phyloP scores from a whole-genome alignment of 2,113 vertebrate genomes.

The human region DNA sequence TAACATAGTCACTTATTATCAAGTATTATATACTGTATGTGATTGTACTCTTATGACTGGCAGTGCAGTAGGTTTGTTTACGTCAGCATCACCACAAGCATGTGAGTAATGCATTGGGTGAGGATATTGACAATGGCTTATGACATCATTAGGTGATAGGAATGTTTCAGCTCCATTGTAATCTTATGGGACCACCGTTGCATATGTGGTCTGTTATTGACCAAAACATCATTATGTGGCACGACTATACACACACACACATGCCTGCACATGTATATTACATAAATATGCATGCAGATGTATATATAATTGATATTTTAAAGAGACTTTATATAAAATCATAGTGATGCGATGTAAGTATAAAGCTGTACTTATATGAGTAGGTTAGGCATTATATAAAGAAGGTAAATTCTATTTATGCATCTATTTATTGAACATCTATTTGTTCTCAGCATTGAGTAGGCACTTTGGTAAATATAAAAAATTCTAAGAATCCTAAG shows the following conservation, averaged over 20 bases:
- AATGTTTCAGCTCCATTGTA: not conserved
- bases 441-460: not conserved
- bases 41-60: not conserved
- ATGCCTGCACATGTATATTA: not conserved
- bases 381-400: not conserved
- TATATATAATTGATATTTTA: not conserved
- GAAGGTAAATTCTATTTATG: not conserved
- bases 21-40: not conserved
- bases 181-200: not conserved
- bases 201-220: not conserved
- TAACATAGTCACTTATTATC: not conserved
- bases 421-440: not conserved
- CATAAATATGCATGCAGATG: not conserved
- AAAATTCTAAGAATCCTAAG: not conserved
- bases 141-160: not conserved
- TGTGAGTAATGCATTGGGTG: not conserved
- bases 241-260: not conserved
- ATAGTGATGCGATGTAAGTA: not conserved
- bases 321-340: slow-evolving; percentile 23
- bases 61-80: not conserved
- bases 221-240: not conserved
- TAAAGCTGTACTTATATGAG: slow-evolving; percentile 8
- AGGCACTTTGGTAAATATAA: not conserved
- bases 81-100: not conserved
- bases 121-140: not conserved